Conservation (phyloP, 2,888 invertebrate species). For the Tinea trinotella region DNA sequence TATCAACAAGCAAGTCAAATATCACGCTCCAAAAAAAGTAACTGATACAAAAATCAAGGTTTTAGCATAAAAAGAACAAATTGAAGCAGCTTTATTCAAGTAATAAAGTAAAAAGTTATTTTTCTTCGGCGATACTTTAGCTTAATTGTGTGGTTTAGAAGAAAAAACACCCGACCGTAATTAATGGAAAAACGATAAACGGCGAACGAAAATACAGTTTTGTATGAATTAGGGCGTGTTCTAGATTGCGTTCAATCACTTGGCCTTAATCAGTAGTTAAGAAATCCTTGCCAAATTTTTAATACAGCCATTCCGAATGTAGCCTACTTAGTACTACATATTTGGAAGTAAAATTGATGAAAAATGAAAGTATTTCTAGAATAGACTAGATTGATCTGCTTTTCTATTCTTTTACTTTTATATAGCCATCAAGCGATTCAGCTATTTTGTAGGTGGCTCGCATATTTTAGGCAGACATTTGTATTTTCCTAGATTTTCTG, state of each 20-base stretch:
- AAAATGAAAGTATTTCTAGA: too few relatives aligned
- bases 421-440: too few relatives aligned
- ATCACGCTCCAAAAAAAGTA: too few relatives aligned
- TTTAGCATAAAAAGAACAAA: neutral
- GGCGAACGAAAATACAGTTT: neutral
- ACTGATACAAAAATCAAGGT: too few relatives aligned
- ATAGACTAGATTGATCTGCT: too few relatives aligned
- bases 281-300: neutral
- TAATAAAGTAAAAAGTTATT: neutral
- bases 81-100: neutral
- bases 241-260: neutral
- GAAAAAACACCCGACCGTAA: neutral
- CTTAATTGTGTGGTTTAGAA: neutral
- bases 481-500: too few relatives aligned
- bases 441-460: too few relatives aligned
- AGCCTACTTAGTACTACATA: too few relatives aligned
- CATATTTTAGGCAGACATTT: too few relatives aligned
- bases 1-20: too few relatives aligned
- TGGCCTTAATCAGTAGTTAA: neutral
- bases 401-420: too few relatives aligned
- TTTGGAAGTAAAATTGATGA: too few relatives aligned
- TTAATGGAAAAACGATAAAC: slow-evolving; percentile 10
- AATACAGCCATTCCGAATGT: neutral
- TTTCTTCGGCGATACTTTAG: neutral
- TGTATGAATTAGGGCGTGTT: slow-evolving; percentile 4